Base-by-base conservation (phyloP, 2,888 invertebrate species). In the Spisula subtruncata region DNA sequence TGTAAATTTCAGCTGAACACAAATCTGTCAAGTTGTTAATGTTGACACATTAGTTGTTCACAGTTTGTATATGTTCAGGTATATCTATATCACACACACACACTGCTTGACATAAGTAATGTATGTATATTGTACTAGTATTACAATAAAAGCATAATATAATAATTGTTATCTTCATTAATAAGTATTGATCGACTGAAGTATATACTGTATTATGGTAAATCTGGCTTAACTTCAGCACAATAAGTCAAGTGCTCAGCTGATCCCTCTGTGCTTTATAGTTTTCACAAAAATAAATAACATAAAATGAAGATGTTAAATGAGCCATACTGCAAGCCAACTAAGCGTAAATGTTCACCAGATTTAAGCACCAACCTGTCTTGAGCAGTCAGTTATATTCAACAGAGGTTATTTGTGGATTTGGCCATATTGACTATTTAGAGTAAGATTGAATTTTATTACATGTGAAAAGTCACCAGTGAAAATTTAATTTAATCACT, bases 21-120 rank as follows among this genome's bases (percentile, higher is more conserved):
- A 66, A 66, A 25, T 66, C 60, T 66, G 60, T 66, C 60, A 66
- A 66, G 60, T 25, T 66, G 60, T 66, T 5, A 66, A 66, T 8
- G n/a, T 25, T 66, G 60, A 66, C 60, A 66, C 60, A 66, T 25
- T 66, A n/a, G 60, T 66, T 66, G 60, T 20, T 66, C 60, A 66
- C 60, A 66, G 60, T 66, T 66, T 25, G 51, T n/a, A 25, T n/a
- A 66, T 4, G 25, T 66, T 66, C 60, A 12, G 60, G n/a, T 66
- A 25, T 25, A 66, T 25, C 60, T 60, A 60, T n/a, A 4, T 60
- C n/a, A 2, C 18, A 20, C 60, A n/a, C n/a, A n/a, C 60, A 60
- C 60, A 25, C n/a, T 66, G 25, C 25, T 66, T 0, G n/a, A 66
- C 60, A 66, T 25, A 66, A n/a, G 60, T 66, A 20, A 60, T 18